These are phyloP conservation scores for Dolichomitus sp. DNA, from an alignment of 2,888 invertebrate genomes.

Conservation along the genomic window DNA sequence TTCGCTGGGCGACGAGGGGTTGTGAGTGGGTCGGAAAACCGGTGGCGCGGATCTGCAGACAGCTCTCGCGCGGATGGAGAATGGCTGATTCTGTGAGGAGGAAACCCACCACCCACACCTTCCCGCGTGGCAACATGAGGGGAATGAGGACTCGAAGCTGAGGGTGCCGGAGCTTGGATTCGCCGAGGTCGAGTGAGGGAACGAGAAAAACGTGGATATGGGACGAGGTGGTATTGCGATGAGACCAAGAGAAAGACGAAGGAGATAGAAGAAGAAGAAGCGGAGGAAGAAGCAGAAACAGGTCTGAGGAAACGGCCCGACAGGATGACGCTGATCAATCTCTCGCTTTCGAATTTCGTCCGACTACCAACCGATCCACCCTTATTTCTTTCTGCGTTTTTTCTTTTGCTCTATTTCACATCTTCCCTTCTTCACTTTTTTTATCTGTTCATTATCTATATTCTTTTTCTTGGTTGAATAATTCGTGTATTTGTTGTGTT, in stretches of 20 bases:
- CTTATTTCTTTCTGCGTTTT: conserved; percentile 62
- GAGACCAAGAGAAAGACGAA: conserved; percentile 63
- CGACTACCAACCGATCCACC: conserved; percentile 68
- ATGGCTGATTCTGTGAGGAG: conserved; percentile 79
- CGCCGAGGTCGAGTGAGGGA: conserved; percentile 61
- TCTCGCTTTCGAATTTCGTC: conserved; percentile 77
- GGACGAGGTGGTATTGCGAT: conserved; percentile 61
- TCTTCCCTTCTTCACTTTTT: conserved; percentile 6
- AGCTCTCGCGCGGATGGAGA: conserved; percentile 78
- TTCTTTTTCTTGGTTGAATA: conserved; percentile 45
- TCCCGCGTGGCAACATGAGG: conserved; percentile 56
- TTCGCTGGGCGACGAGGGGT: conserved; percentile 57
- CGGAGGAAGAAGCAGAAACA: conserved; percentile 59
- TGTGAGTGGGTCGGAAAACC: conserved; percentile 73
- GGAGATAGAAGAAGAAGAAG: conserved; percentile 62
- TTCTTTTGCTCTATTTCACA: conserved; percentile 28
- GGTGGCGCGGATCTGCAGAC: conserved; percentile 78
- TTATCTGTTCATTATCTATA: conserved; percentile 33
- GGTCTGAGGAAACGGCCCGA: conserved; percentile 74
- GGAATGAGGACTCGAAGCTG: conserved; percentile 53
- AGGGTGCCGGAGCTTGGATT: conserved; percentile 64
- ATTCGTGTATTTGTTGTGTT: conserved; percentile 33
- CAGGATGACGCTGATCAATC: conserved; percentile 84
- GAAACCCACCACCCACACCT: conserved; percentile 68
- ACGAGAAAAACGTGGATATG: conserved; percentile 58